Evolutionary conservation across 2,113 vertebrate genomes (phyloP).

Genomic region (Dascyllus trimaculatus): DNA sequence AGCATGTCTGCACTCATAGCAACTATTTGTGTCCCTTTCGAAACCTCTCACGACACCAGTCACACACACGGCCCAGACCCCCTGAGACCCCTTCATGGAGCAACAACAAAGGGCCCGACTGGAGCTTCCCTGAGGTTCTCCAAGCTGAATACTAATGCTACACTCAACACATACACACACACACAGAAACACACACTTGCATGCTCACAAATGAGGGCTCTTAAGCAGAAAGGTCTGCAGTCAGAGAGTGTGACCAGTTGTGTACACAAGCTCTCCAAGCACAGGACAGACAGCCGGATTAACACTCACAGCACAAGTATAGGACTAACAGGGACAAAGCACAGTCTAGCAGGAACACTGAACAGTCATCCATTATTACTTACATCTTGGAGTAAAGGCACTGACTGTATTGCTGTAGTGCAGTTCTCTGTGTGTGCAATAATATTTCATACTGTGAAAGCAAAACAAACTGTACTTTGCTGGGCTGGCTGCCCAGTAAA

Average conservation of each 20-base stretch:
- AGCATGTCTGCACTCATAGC: constrained; percentile 64
- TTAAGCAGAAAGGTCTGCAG: constrained; percentile 52
- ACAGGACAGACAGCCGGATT: constrained; percentile 35
- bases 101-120: constrained; percentile 68
- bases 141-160: constrained; percentile 75
- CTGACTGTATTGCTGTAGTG: constrained; percentile 21
- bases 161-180: constrained; percentile 25
- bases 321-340: constrained; percentile 29
- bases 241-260: constrained; percentile 47
- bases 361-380: constrained; percentile 25
- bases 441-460: constrained; percentile 46
- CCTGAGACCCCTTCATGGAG: constrained; percentile 53
- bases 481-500: constrained; percentile 18
- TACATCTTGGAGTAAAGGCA: constrained; percentile 9
- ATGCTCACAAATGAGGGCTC: constrained; percentile 56
- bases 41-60: constrained; percentile 52
- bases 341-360: constrained; percentile 22
- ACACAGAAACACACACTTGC: constrained; percentile 22
- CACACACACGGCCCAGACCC: constrained; percentile 38
- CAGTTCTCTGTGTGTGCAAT: constrained; percentile 29
- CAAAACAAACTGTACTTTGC: constrained; percentile 44
- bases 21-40: constrained; percentile 53
- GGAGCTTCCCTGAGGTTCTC: constrained; percentile 53
- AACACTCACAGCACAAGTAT: constrained; percentile 27
- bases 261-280: constrained; percentile 35